phyloP scores from a whole-genome alignment of 2,888 invertebrate genomes.

The Chymomyza caudatula region DNA sequence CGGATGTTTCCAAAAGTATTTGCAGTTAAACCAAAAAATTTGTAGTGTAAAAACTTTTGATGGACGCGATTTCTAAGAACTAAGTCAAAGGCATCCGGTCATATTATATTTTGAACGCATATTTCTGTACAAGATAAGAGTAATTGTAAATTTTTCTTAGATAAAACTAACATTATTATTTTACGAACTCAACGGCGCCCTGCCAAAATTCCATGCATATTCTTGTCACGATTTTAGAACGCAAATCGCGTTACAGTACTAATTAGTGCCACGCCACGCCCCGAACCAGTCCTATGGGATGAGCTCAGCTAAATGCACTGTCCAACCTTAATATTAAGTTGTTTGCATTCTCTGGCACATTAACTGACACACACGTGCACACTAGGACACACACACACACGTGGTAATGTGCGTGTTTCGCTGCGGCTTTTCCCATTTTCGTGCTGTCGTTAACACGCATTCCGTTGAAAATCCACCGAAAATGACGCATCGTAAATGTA shows the following conservation, averaged over 20 bases:
- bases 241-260: neutral
- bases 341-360: conserved; percentile 47
- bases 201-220: neutral
- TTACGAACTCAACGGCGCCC: neutral
- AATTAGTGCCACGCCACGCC: neutral
- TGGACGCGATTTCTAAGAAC: too few relatives aligned
- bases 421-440: conserved; percentile 59
- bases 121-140: neutral
- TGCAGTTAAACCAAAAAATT: too few relatives aligned
- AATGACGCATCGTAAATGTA: conserved; percentile 59
- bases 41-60: too few relatives aligned
- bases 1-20: too few relatives aligned
- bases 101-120: neutral
- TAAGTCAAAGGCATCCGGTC: neutral
- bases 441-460: conserved; percentile 29
- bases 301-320: neutral
- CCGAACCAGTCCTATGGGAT: neutral
- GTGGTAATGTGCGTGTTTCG: neutral
- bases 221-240: neutral
- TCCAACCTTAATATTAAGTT: conserved; percentile 36
- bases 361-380: conserved; percentile 25
- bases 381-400: conserved; percentile 8
- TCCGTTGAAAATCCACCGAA: conserved; percentile 42
- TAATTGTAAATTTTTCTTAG: neutral
- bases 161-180: neutral